A percentile compares a stretch with the other conserved stretches of the same genome.
phyloP scores from a whole-genome alignment of 2,113 vertebrate species.

The Aix galericulata region DNA sequence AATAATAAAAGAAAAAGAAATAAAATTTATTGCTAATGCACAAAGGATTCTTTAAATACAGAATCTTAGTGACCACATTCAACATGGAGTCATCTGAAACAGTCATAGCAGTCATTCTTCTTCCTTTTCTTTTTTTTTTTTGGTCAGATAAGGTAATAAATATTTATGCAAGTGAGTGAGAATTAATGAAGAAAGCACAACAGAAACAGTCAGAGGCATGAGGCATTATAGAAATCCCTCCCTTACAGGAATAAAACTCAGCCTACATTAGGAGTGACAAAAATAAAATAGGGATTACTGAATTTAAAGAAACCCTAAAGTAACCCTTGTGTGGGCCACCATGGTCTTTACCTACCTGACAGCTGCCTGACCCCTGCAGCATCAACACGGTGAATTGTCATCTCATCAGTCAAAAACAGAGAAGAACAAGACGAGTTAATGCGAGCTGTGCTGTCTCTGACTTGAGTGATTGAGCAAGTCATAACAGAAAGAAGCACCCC shows the following conservation, averaged over 20 bases:
- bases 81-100: neutral
- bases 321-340: neutral
- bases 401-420: neutral
- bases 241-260: neutral
- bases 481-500: neutral
- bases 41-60: neutral
- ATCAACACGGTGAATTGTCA: neutral
- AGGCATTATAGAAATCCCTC: neutral
- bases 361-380: neutral
- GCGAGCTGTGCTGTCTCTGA: neutral
- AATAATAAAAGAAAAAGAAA: neutral
- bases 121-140: neutral
- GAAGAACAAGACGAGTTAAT: neutral
- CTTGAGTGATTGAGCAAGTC: neutral
- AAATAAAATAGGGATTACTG: neutral
- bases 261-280: neutral
- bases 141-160: neutral
- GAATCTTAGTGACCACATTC: neutral
- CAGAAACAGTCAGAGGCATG: neutral
- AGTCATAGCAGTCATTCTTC: accelerated
- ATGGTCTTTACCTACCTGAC: neutral
- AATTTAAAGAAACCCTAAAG: neutral
- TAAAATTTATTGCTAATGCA: neutral
- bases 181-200: neutral
- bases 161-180: neutral